Evolutionary conservation across 2,113 vertebrate genomes (phyloP), one percentile per base, ranked within the genome.

Genomic region (Misgurnus anguillicaudatus): DNA sequence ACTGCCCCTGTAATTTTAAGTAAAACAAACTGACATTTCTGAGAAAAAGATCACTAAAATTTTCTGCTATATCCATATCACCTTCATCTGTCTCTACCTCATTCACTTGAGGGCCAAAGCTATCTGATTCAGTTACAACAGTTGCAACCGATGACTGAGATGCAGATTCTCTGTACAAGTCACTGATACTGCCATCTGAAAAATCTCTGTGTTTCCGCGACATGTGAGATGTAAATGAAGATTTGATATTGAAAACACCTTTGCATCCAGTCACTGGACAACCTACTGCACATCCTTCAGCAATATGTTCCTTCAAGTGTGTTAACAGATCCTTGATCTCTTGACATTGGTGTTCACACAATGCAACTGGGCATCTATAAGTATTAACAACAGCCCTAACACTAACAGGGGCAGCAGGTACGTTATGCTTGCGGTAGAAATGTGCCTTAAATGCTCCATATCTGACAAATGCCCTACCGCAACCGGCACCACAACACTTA

Each of bases 151-250:
- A 51, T 13, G 48, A 51, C 11, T 51, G 48, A 51, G 10, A 51
- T 13, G 13, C 48, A 3, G 48, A 14, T 11, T 11, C 9, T 42
- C 41, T 42, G 21, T 21, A 58, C 6, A 21, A 9, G 57, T 21
- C 11, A 62, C 31, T 62, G 10, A 62, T 62, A 7, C 11, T 62
- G 13, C 11, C 7, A 6, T 36, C 61, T 36, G 24, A 3, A 38
- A 36, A 63, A 16, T 7, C 11, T 63, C 61, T 63, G 48, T 83
- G 83, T 86, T 86, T 86, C 57, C 83, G 78, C 24, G 74, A 85
- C 64, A 80, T 82, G 31, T 86, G 83, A 42, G 82, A 77, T 69
- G 77, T 85, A 82, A 86, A 86, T 70, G 78, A 83, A 63, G 79
- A 86, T 53, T 85, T 86, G 2, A 86, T 51, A 75, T 69, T 83